Evolutionary conservation across 1,140 invertebrate genomes (phyloP), one percentile per base, ranked within the genome.

Genomic region (Bradysia coprophila): DNA sequence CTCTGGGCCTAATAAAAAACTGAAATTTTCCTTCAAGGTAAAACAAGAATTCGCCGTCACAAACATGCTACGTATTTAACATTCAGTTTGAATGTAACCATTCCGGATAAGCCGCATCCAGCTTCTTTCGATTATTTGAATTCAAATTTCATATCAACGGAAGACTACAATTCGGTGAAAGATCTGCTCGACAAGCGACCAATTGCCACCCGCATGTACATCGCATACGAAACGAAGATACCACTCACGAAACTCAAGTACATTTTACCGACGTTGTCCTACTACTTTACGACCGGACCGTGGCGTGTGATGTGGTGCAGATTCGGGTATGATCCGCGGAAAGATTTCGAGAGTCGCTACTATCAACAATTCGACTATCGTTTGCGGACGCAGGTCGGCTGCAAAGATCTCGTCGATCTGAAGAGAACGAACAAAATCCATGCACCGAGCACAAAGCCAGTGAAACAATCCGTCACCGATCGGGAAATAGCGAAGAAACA

Each of bases 321-420:
- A 54, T 75, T 81, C 51, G 88, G 87, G 1, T 93, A 88, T 52
- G 86, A 94, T 65, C 88, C 89, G 0, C 66, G 81, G 33, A 78
- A 76, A 51, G 76, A 89, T 48, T 76, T 78, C n/a, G 55, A 64
- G 2, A 69, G 83, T 21, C 77, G 81, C 49, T 75, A 74, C 34
- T 92, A 88, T 59, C 90, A 95, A 62, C 56, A 76, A 10, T 65
- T 95, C 21, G 88, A 93, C 63, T 92, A 83, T 56, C 69, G 89
- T 48, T 59, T 89, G 22, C 71, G 83, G 1, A 57, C 53, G 33
- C 50, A 53, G 23, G 52, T 53, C 4, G 57, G 57, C 0, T 49
- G 56, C 34, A 56, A 22, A 22, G 19, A 20, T 20, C 21, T 34
- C 11, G 23, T 42, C n/a, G n/a, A n/a, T n/a, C 6, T n/a, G 19